Conservation (phyloP, 2,888 invertebrate genomes). For the Synergus japonicus region DNA sequence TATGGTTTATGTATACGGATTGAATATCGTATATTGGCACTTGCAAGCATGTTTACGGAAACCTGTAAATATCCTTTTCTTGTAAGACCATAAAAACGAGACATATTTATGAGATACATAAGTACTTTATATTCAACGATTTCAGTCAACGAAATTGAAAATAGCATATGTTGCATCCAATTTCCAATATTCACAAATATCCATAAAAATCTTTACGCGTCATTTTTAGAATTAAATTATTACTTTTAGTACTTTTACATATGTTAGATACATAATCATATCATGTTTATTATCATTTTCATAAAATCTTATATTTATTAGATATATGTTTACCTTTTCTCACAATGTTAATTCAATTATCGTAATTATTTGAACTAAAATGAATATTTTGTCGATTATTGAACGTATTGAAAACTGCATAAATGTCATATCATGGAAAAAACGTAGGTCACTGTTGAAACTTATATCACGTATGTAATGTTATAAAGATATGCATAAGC, state of each 20-base stretch:
- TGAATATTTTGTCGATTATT: neutral
- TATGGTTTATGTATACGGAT: neutral
- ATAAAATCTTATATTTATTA: neutral
- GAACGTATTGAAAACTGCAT: neutral
- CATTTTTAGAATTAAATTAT: neutral
- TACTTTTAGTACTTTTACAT: neutral
- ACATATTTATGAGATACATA: conserved; percentile 1
- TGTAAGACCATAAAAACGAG: neutral
- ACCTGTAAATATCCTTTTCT: conserved; percentile 1
- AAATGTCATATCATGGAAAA: neutral
- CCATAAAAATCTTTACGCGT: neutral
- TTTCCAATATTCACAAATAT: neutral
- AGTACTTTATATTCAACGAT: neutral
- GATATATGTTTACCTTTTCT: neutral
- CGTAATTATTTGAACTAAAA: no score
- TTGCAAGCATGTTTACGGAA: conserved; percentile 7
- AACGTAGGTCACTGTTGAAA: conserved; percentile 26
- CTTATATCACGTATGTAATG: conserved; percentile 14
- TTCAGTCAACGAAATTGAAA: conserved; percentile 6
- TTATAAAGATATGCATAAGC: conserved; percentile 2
- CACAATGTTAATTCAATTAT: neutral
- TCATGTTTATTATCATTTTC: neutral
- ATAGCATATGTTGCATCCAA: neutral
- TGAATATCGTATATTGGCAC: neutral
- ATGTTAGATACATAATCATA: neutral